phyloP scores from a whole-genome alignment of 1,140 invertebrate genomes.

The Xylocopa sonorina region DNA sequence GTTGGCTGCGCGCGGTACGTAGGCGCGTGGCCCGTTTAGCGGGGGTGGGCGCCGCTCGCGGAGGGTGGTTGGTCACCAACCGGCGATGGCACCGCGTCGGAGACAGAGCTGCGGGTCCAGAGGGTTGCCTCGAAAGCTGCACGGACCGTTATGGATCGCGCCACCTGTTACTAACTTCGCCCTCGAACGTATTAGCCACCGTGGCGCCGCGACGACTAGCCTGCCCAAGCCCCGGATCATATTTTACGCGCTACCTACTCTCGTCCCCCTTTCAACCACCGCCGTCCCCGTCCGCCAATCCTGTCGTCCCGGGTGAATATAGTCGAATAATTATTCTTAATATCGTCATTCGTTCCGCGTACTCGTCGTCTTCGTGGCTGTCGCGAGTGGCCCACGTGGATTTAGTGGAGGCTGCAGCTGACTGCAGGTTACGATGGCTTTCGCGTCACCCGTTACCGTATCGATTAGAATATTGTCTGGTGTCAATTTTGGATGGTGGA shows the following conservation, averaged over 20 bases:
- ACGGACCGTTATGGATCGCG: conserved; percentile 76
- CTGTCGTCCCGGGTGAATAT: conserved; percentile 57
- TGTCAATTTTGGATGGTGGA: no score
- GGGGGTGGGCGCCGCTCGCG: not conserved
- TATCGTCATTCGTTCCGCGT: conserved; percentile 71
- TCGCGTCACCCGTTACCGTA: no score
- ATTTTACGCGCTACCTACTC: conserved; percentile 70
- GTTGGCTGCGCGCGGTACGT: conserved; percentile 49
- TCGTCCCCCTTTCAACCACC: not conserved
- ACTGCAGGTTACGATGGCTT: not conserved
- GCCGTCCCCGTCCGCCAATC: conserved; percentile 2
- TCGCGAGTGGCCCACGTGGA: conserved; percentile 1
- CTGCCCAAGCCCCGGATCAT: conserved; percentile 75
- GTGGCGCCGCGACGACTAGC: conserved; percentile 63
- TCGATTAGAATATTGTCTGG: no score
- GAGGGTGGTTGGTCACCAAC: not conserved
- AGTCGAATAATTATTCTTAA: conserved; percentile 78
- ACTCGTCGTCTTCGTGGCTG: not conserved
- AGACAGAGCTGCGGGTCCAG: conserved; percentile 24
- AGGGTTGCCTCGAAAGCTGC: conserved; percentile 24
- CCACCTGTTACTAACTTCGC: conserved; percentile 81
- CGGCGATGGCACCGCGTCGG: not conserved
- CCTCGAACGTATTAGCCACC: conserved; percentile 76
- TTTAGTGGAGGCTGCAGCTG: conserved; percentile 23
- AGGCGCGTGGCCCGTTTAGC: conserved; percentile 50